Evolutionary conservation across 2,888 invertebrate species (phyloP).

Genomic region (Shargacucullia verbasci): DNA sequence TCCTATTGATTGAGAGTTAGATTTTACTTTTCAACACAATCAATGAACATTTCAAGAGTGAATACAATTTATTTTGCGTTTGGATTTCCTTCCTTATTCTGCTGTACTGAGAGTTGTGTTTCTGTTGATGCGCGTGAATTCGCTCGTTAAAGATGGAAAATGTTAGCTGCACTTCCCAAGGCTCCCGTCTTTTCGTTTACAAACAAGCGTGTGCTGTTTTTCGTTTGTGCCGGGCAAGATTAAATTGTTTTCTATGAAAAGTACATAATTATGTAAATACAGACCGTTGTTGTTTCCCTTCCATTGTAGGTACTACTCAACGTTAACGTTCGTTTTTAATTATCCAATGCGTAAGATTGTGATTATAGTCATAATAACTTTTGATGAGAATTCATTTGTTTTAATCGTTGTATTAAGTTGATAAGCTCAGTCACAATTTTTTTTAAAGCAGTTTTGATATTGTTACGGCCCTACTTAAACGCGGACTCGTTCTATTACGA

Average conservation of each 20-base stretch:
- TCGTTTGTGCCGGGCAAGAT: conserved; percentile 75
- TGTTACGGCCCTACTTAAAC: too few relatives aligned
- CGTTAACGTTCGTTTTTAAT: conserved; percentile 28
- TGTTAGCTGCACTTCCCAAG: conserved; percentile 83
- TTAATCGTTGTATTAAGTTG: background rate
- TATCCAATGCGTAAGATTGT: conserved; percentile 11
- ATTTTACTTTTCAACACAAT: conserved; percentile 53
- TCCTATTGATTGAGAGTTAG: conserved; percentile 59
- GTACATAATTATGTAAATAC: conserved; percentile 74
- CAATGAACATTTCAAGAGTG: conserved; percentile 41
- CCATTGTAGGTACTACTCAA: conserved; percentile 53
- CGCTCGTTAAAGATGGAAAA: conserved; percentile 75
- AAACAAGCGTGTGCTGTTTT: conserved; percentile 82
- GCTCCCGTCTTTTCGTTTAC: conserved; percentile 80
- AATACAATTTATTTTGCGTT: conserved; percentile 54
- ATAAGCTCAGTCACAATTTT: too few relatives aligned
- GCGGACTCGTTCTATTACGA: too few relatives aligned
- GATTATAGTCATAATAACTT: conserved; percentile 1
- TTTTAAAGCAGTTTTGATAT: too few relatives aligned
- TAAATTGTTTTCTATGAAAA: conserved; percentile 81
- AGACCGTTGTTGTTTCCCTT: conserved; percentile 61
- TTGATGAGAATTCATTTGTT: conserved; percentile 3
- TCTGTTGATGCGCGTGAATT: conserved; percentile 38
- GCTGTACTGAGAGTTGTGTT: conserved; percentile 56
- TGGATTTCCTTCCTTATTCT: conserved; percentile 55